Evolutionary conservation across 2,888 invertebrate species (phyloP).

Genomic region (Drosophila mercatorum): DNA sequence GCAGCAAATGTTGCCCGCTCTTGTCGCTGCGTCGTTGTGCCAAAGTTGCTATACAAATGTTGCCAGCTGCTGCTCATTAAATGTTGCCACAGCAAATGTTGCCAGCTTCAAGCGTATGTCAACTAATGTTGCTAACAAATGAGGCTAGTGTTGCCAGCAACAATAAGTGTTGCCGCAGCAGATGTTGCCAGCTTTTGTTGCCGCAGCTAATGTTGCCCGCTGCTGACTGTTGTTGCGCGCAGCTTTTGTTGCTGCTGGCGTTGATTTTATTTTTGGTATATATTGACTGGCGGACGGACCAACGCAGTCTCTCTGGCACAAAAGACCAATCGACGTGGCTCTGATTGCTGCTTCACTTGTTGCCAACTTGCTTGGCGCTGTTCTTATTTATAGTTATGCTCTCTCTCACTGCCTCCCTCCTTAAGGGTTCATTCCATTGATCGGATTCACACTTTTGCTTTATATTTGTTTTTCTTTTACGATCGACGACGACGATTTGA

Average conservation of each 20-base stretch:
- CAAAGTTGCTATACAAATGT: neutral
- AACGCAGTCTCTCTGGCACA: slow-evolving; percentile 51
- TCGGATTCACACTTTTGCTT: slow-evolving; percentile 68
- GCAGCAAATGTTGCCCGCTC: slow-evolving; percentile 58
- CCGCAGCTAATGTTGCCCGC: neutral
- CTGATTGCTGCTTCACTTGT: slow-evolving; percentile 50
- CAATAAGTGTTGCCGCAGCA: too few relatives aligned
- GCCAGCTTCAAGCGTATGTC: neutral
- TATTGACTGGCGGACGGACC: slow-evolving; percentile 65
- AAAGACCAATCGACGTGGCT: slow-evolving; percentile 15
- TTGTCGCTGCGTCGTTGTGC: neutral
- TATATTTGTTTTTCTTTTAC: slow-evolving; percentile 15
- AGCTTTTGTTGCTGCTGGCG: slow-evolving; percentile 7
- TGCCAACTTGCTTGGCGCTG: slow-evolving; percentile 60
- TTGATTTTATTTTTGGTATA: slow-evolving; percentile 57
- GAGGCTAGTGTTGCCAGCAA: too few relatives aligned
- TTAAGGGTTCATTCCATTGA: slow-evolving; percentile 71
- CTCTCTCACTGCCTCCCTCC: slow-evolving; percentile 17
- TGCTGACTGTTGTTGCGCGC: neutral
- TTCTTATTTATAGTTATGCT: slow-evolving; percentile 54
- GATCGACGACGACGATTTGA: slow-evolving; percentile 11
- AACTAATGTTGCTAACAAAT: neutral
- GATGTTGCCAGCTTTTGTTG: slow-evolving; percentile 3
- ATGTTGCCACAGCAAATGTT: neutral
- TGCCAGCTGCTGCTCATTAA: neutral